Evolutionary conservation across 2,888 invertebrate genomes (phyloP), one percentile per base, ranked within the genome.

Genomic region (Orchesella flavescens): DNA sequence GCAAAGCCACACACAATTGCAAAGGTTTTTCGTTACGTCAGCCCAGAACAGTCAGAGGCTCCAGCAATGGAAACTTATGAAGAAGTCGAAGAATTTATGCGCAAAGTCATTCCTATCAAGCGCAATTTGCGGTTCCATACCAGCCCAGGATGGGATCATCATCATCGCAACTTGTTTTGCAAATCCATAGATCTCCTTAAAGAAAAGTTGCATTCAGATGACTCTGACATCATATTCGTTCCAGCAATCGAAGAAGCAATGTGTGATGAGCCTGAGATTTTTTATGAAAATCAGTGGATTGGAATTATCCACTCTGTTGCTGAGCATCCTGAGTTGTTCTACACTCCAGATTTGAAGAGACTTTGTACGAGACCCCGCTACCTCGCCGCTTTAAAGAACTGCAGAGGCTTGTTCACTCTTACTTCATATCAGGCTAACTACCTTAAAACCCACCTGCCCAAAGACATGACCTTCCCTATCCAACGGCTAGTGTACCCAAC

Each of bases 231-330:
- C 12, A 2, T 78, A 15, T 86, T 86, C 55, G 46, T 86, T 19
- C 85, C 86, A 12, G 86, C 86, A 4, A 72, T 86, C 1, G 86
- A 86, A 65, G 78, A 84, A 46, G 66, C 61, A 12, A 65, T 85
- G 71, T 85, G 84, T 34, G 76, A 86, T 63, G 59, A 83, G 19
- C 83, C 81, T 0, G 83, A 80, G 10, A 0, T 75, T 1, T 71
- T 86, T 12, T 61, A 69, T 5, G 12, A 53, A 5, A 55, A 78
- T 21, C 75, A 78, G 0, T 86, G 86, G 86, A 66, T 85, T 23
- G 86, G 86, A 10, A 85, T 86, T n/a, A 83, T 85, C n/a, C 86
- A 86, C 19, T 83, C 85, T 1, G 83, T 81, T 7, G 65, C 46
- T 24, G 3, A 24, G n/a, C 74, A 85, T 72, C 83, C 83, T 17